Evolutionary conservation across 2,888 invertebrate genomes (phyloP), one percentile per base, ranked within the genome.

Genomic region (Melanophora roralis): DNA sequence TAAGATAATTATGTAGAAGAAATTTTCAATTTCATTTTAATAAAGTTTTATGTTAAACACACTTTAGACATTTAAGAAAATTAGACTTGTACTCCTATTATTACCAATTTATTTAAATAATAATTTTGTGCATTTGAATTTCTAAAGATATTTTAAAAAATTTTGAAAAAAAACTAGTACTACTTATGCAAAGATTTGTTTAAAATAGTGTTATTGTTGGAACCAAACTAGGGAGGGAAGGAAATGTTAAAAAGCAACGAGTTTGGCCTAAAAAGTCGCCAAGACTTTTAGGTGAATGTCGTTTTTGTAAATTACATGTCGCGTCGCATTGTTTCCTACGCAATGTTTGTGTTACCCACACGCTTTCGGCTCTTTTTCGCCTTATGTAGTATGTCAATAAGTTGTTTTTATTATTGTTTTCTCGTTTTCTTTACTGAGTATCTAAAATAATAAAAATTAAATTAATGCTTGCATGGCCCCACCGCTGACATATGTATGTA

Each of bases 251-350:
- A 11, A 5, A n/a, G 36, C 67, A 27, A 59, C 11, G 3, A 76
- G 47, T 69, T 32, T 62, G 57, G 27, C 55, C 64, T 69, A 62
- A 47, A 75, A 62, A 53, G 12, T 59, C 36, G 23, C 11, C 47
- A 27, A 60, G 34, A 32, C 38, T 27, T 21, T 27, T 21, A 62
- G 60, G 68, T 60, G 53, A 60, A 51, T 68, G 60, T 27, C 45
- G 45, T 68, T 55, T 71, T 57, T 69, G 51, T 68, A 60, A 27
- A 6, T 32, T 73, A 67, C 71, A 79, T 57, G 74, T 68, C 71
- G 72, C 80, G 78, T 53, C 71, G 38, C n/a, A 68, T 69, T 55
- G 57, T 81, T 79, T 69, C 81, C 81, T 81, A 81, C 81, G 81
- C 81, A 79, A 45, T 74, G 53, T 73, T 73, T 59, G 55, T 68